These are phyloP conservation scores for Chrysomela aeneicollis DNA, from an alignment of 2,888 invertebrate species.

Conservation along the genomic window DNA sequence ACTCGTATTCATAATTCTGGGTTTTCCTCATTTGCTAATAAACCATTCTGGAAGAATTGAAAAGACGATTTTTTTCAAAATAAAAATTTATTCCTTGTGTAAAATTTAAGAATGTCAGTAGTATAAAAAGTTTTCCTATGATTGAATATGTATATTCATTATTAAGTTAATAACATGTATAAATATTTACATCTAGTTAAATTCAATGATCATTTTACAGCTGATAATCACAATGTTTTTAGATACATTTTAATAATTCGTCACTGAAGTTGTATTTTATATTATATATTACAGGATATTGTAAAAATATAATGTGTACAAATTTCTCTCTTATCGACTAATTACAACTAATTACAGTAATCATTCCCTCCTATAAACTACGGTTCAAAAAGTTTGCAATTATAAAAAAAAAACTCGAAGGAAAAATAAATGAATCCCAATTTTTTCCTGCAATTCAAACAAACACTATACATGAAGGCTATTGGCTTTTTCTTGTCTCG, in stretches of 20 bases:
- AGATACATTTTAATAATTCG: background rate
- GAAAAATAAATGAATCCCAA: too few relatives aligned
- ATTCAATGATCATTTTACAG: conserved; percentile 24
- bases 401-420: too few relatives aligned
- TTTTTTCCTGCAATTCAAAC: too few relatives aligned
- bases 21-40: too few relatives aligned
- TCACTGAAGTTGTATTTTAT: background rate
- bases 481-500: too few relatives aligned
- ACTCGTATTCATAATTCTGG: too few relatives aligned
- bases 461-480: too few relatives aligned
- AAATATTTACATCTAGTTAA: conserved; percentile 34
- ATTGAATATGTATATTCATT: conserved; percentile 34
- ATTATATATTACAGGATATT: background rate
- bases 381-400: background rate
- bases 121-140: conserved; percentile 42
- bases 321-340: background rate
- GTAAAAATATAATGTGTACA: conserved; percentile 4
- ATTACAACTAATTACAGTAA: background rate
- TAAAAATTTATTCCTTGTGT: conserved; percentile 31
- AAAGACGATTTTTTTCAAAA: conserved; percentile 28
- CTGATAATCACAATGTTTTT: conserved; percentile 23
- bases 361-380: background rate
- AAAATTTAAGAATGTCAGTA: conserved; percentile 41
- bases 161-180: conserved; percentile 33
- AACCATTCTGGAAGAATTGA: conserved; percentile 68